Percentiles rank a stretch among this genome's conserved stretches.
Conservation (phyloP, 2,113 vertebrate species). For the Hippocampus zosterae region DNA sequence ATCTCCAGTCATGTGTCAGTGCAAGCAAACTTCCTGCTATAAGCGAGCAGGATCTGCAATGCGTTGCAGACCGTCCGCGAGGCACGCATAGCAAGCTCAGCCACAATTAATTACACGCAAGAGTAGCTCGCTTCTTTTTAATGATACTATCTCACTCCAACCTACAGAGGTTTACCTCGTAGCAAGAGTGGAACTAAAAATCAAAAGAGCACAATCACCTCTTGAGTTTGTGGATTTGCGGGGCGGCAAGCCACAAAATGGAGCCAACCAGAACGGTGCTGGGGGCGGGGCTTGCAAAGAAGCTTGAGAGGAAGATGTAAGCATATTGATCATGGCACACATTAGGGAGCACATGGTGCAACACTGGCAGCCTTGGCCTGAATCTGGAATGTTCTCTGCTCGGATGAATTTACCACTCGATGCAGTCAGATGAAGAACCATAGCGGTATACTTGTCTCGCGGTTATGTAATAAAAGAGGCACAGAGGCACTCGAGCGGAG, state of each 20-base stretch:
- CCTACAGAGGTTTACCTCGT: constrained; percentile 42
- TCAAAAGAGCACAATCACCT: constrained; percentile 13
- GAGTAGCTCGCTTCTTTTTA: constrained; percentile 59
- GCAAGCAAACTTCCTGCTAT: neutral
- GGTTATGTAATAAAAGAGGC: neutral
- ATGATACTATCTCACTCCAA: constrained; percentile 47
- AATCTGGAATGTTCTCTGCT: neutral
- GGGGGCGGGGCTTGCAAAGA: constrained; percentile 44
- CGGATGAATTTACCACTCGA: neutral
- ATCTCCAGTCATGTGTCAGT: constrained; percentile 1
- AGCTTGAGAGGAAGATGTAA: constrained; percentile 54
- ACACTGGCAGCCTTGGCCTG: constrained; percentile 1
- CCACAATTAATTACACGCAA: constrained; percentile 64
- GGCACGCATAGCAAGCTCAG: constrained; percentile 58
- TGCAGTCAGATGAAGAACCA: neutral
- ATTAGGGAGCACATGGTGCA: constrained; percentile 61
- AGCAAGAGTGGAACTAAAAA: constrained; percentile 17
- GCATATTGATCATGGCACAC: constrained; percentile 57
- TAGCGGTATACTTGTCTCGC: neutral
- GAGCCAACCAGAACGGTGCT: constrained; percentile 35
- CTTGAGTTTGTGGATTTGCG: constrained; percentile 13
- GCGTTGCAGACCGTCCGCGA: constrained; percentile 44
- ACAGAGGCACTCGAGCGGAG: neutral
- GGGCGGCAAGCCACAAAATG: constrained; percentile 33
- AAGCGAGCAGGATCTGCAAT: constrained; percentile 14